Evolutionary conservation across 2,797 vertebrate species (phyloP).

Genomic region (Mormyrus hasselquistii): DNA sequence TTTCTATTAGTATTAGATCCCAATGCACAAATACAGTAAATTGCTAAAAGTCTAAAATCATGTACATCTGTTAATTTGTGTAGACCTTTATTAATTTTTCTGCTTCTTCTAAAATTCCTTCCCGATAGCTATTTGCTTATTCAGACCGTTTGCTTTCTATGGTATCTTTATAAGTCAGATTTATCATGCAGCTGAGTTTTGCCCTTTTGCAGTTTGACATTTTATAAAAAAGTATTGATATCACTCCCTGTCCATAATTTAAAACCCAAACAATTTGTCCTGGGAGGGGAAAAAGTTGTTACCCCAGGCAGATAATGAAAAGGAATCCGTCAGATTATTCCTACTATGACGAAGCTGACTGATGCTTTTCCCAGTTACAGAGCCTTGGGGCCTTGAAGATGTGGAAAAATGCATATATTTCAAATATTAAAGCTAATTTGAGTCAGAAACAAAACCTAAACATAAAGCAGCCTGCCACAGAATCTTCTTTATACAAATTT

Average conservation of each 20-base stretch:
- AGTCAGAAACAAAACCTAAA: background rate
- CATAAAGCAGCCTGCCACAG: background rate
- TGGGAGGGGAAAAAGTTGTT: background rate
- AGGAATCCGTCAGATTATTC: background rate
- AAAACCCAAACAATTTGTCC: constrained; percentile 2
- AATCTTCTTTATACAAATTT: background rate
- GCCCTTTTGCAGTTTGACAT: background rate
- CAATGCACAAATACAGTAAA: background rate
- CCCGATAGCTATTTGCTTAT: background rate
- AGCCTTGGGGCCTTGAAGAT: background rate
- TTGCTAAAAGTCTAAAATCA: background rate
- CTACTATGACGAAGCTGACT: background rate
- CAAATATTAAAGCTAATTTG: background rate
- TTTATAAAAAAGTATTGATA: background rate
- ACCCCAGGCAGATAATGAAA: constrained; percentile 8
- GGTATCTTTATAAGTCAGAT: background rate
- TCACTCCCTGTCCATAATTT: background rate
- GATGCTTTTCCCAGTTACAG: background rate
- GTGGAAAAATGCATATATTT: background rate
- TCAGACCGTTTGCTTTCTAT: background rate
- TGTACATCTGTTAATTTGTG: background rate
- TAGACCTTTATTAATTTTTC: background rate
- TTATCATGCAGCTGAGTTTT: background rate
- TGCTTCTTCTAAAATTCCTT: background rate
- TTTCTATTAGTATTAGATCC: background rate